Base-by-base conservation (phyloP, 2,888 invertebrate species). In the Eremobia ochroleuca region DNA sequence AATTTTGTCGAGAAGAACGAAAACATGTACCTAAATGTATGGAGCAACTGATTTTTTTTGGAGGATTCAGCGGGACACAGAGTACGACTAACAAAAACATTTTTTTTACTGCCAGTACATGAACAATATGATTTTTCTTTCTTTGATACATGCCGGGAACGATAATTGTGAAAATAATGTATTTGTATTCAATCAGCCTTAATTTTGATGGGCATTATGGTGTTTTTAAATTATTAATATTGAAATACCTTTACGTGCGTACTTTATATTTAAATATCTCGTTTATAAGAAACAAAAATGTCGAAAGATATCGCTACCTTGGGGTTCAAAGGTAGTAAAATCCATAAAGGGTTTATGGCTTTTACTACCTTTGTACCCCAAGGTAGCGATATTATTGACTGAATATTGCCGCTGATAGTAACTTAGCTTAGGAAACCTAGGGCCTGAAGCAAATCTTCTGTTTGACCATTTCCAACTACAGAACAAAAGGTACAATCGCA, bases 111-210 rank as follows among this genome's bases (percentile, higher is more conserved):
- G 49, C 0, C n/a, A 58, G 55, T 76, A 65, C 18, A 13, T 31
- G 13, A 25, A 58, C 37, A 58, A 13, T 40, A 25, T 49, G n/a
- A 21, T 55, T 76, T 58, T 43, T 46, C 46, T 59, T 76, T 59
- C 5, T 67, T 49, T 66, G 43, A 46, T 18, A 58, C 28, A 31
- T 18, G n/a, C 34, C 40, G 6, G 18, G n/a, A 40, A 31, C 21
- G 31, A 76, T 31, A 31, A 59, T 65, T 37, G n/a, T 49, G 8
- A n/a, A 31, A 58, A 58, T 76, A 76, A 46, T 75, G 25, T 65
- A 46, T 58, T 65, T 58, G 3, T 43, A 46, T 28, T 49, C 31
- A 0, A 15, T 76, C 15, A 18, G 58, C 18, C n/a, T 31, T 9
- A 58, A 40, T 76, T 58, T 58, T 46, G 18, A 3, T 4, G 49